phyloP scores from a whole-genome alignment of 2,888 invertebrate species.

The Clivina fossor region DNA sequence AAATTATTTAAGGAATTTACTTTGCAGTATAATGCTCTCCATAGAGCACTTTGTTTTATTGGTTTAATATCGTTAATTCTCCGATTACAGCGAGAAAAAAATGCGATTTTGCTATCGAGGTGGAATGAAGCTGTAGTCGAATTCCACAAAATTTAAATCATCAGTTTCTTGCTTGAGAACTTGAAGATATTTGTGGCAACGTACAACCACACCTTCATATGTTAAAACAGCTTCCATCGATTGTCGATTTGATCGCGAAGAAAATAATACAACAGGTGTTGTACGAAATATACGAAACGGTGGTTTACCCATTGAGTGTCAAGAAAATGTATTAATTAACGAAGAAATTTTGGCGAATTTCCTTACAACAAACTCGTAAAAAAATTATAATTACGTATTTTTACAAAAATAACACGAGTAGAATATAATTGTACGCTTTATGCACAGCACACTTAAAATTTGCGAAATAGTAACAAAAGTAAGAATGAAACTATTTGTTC shows the following conservation, averaged over 20 bases:
- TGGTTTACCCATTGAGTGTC: conserved; percentile 29
- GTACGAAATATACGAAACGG: conserved; percentile 29
- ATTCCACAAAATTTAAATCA: conserved; percentile 20
- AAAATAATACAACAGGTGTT: conserved; percentile 18
- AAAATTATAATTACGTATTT: too few relatives aligned
- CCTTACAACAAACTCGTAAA: too few relatives aligned
- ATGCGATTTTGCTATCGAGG: conserved; percentile 48
- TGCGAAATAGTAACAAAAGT: too few relatives aligned
- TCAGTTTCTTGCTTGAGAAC: conserved; percentile 17
- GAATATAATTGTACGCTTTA: too few relatives aligned
- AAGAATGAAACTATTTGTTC: too few relatives aligned
- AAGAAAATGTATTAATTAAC: conserved; percentile 11
- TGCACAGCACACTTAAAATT: too few relatives aligned
- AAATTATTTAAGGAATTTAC: too few relatives aligned
- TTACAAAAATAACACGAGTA: too few relatives aligned
- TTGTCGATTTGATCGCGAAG: conserved; percentile 22
- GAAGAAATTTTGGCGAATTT: conserved; percentile 14
- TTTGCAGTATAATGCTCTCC: too few relatives aligned
- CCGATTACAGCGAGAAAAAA: too few relatives aligned
- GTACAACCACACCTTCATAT: conserved; percentile 23
- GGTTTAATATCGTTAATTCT: conserved; percentile 6
- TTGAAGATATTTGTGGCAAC: conserved; percentile 20
- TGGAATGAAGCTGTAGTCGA: conserved; percentile 50
- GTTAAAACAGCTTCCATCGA: conserved; percentile 27
- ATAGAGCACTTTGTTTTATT: conserved; percentile 6